Evolutionary conservation across 35 echinoderm and acorn worm genomes (phyloP).

Genomic region (Ophioderma brevispina): DNA sequence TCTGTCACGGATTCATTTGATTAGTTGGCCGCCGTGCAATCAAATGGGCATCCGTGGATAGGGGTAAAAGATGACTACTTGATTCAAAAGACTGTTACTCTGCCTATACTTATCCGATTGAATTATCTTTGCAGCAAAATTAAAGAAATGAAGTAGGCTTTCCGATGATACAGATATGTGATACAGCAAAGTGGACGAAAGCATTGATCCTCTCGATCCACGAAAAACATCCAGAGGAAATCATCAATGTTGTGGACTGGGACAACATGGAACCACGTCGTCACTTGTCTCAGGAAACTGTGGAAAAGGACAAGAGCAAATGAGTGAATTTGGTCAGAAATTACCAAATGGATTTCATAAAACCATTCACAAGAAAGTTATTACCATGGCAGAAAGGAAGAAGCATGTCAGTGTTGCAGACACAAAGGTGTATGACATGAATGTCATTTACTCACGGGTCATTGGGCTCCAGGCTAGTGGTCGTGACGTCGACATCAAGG

Average conservation of each 20-base stretch:
- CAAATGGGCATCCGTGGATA: too few species aligned
- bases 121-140: too few species aligned
- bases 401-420: too few species aligned
- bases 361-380: neutral
- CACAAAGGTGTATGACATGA: slow-evolving; percentile 45
- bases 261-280: slow-evolving; percentile 6
- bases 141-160: too few species aligned
- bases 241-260: slow-evolving; percentile 26
- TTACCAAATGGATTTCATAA: slow-evolving; percentile 5
- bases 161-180: neutral
- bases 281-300: slow-evolving; percentile 42
- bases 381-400: too few species aligned
- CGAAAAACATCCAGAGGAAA: slow-evolving; percentile 27
- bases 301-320: too few species aligned
- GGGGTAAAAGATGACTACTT: too few species aligned
- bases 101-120: too few species aligned
- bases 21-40: too few species aligned
- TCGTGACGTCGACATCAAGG: slow-evolving; percentile 11
- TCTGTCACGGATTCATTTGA: too few species aligned
- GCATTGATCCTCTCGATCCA: slow-evolving; percentile 39
- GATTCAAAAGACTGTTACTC: too few species aligned
- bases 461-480: slow-evolving; percentile 30
- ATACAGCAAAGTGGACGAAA: slow-evolving; percentile 48
- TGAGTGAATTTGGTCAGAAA: too few species aligned
- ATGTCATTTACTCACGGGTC: slow-evolving; percentile 27